Evolutionary conservation across 2,113 vertebrate genomes (phyloP), one percentile per base, ranked within the genome.

Genomic region (Echinops telfairi): DNA sequence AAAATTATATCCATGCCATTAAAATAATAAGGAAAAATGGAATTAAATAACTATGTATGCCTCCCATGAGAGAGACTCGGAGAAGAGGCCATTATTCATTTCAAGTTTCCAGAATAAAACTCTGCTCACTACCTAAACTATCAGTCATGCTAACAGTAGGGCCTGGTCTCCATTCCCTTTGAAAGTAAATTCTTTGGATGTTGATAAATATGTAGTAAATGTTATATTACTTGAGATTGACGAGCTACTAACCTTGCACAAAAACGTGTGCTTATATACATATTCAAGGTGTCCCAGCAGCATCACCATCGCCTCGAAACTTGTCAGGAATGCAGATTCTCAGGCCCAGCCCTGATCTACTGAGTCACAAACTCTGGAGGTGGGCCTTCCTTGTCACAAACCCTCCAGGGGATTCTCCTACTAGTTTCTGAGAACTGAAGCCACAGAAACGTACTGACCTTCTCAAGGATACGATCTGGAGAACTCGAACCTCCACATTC

Each of bases 31-130:
- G 89, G 4, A n/a, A 53, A 90, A 82, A 20, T 3, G 80, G 89
- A 40, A 88, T 81, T 89, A 80, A 89, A 36, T 68, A 81, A 64
- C 36, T 23, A 4, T 6, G n/a, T 78, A 14, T 36, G 43, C 25
- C 22, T 90, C 87, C 31, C 33, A 89, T 1, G 8, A 80, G 16
- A 82, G 31, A 95, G n/a, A 79, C 62, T 88, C 12, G 53, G 73
- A 75, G 15, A 83, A 43, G 77, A 66, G 25, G 12, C 20, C 3
- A 64, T 94, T 79, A 91, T 81, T 90, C 79, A 92, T 66, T 27
- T 66, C 9, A 66, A 96, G 58, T 38, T 89, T 95, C 38, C 33
- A 22, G 22, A 89, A 22, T 83, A 33, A 58, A 97, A 93, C 47
- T 47, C 36, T 47, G 64, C 20, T 84, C 68, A 2, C 22, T 82